Evolutionary conservation across 2,888 invertebrate species (phyloP).

Genomic region (Xanthia icteritia): DNA sequence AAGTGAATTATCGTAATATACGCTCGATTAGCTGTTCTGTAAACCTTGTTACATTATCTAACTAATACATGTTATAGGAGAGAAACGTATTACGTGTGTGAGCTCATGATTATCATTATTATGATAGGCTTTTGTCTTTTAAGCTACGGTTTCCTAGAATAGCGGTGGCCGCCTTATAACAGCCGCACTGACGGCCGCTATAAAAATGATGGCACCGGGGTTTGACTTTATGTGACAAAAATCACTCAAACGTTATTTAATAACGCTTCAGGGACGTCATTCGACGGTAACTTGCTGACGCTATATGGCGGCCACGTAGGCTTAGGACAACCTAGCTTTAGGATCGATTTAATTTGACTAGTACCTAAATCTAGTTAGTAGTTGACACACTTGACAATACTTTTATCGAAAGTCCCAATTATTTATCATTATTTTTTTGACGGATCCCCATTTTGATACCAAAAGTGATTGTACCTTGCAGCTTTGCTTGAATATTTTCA

Average conservation of each 20-base stretch:
- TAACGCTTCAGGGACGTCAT: neutral
- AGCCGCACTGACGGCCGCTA: too few relatives aligned
- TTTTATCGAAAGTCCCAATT: neutral
- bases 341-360: neutral
- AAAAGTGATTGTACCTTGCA: too few relatives aligned
- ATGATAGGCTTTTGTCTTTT: neutral
- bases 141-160: too few relatives aligned
- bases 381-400: neutral
- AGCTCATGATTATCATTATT: neutral
- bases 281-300: neutral
- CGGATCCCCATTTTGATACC: too few relatives aligned
- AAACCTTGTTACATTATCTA: neutral
- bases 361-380: neutral
- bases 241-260: neutral
- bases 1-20: constrained; percentile 43
- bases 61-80: neutral
- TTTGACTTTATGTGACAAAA: neutral
- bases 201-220: neutral
- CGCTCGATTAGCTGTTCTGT: constrained; percentile 19
- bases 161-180: too few relatives aligned
- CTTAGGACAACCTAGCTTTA: neutral
- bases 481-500: too few relatives aligned
- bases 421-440: too few relatives aligned
- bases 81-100: neutral
- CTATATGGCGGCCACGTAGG: neutral